These are phyloP conservation scores for Merluccius polli DNA, from an alignment of 2,797 vertebrate species.

Conservation along the genomic window DNA sequence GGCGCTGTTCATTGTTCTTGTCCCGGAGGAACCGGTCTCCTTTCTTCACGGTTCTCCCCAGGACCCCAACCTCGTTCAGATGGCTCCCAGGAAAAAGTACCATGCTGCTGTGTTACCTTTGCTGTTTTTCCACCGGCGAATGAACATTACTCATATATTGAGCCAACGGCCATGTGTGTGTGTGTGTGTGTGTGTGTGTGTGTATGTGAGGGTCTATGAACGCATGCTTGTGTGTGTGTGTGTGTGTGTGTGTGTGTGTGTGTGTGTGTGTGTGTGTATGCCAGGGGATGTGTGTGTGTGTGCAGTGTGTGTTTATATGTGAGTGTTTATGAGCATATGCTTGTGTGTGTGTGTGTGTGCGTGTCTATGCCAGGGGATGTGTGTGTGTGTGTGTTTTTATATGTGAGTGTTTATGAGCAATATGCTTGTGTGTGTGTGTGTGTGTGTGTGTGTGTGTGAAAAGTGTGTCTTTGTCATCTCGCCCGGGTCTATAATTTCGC, in stretches of 20 bases:
- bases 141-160: background rate
- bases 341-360: slow-evolving; percentile 4
- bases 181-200: slow-evolving; percentile 5
- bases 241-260: slow-evolving; percentile 4
- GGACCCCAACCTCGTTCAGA: background rate
- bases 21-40: background rate
- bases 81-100: background rate
- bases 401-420: slow-evolving; percentile 26
- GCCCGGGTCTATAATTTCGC: background rate
- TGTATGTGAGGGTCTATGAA: background rate
- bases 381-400: background rate
- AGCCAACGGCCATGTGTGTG: background rate
- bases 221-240: background rate
- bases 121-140: background rate
- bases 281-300: slow-evolving; percentile 23
- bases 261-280: slow-evolving; percentile 28
- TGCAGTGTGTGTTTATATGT: background rate
- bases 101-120: background rate
- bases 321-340: background rate
- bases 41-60: background rate
- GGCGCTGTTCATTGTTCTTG: background rate
- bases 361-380: background rate
- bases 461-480: slow-evolving; percentile 12
- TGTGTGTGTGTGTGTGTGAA: slow-evolving; percentile 26
- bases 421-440: slow-evolving; percentile 26